Evolutionary conservation across 1,140 invertebrate genomes (phyloP).

Genomic region (Luehdorfia chinensis): DNA sequence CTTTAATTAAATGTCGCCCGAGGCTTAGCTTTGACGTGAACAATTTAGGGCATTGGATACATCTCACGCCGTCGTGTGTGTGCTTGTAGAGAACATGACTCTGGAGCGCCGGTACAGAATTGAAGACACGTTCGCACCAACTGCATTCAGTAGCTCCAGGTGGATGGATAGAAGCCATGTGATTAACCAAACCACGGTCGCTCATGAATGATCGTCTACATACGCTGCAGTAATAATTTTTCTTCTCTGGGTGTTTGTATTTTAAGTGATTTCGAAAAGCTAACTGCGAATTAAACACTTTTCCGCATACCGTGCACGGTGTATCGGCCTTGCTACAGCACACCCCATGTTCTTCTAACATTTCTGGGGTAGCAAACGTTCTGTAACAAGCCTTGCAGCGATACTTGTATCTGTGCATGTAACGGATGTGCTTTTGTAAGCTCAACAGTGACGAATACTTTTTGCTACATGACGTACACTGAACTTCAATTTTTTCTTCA

Average conservation of each 20-base stretch:
- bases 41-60: constrained; percentile 38
- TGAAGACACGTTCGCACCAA: constrained; percentile 39
- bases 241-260: constrained; percentile 44
- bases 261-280: constrained; percentile 52
- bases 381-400: constrained; percentile 50
- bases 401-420: constrained; percentile 47
- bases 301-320: constrained; percentile 39
- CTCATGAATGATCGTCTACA: constrained; percentile 45
- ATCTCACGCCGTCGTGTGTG: constrained; percentile 27
- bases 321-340: constrained; percentile 32
- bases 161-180: constrained; percentile 40
- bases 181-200: constrained; percentile 39
- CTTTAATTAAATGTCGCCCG: constrained; percentile 31
- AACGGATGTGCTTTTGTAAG: constrained; percentile 49
- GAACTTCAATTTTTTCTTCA: constrained; percentile 25
- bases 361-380: constrained; percentile 34
- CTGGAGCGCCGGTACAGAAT: constrained; percentile 36
- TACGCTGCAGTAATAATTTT: constrained; percentile 36
- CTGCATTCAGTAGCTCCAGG: constrained; percentile 33
- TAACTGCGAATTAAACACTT: constrained; percentile 40
- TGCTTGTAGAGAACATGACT: constrained; percentile 49
- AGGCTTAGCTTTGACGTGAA: constrained; percentile 31
- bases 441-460: constrained; percentile 46
- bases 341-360: constrained; percentile 28
- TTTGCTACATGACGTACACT: constrained; percentile 43